Base-by-base conservation (phyloP, 2,888 invertebrate species). In the Pammene aurita region DNA sequence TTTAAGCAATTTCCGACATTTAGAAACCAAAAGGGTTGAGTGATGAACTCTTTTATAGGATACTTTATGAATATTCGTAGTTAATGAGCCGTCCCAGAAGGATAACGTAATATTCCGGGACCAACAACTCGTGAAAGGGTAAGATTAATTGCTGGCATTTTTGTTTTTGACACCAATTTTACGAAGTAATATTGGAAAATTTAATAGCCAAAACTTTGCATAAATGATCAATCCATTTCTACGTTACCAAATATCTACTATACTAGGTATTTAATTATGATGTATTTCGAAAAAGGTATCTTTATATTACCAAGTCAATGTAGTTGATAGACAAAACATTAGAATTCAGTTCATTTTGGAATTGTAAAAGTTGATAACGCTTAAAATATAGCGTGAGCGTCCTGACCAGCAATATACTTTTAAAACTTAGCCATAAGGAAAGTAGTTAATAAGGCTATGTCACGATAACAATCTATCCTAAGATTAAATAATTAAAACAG, bases 91-190 rank as follows among this genome's bases (percentile, higher is more conserved):
- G 74, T 75, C 44, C 35, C 46, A 14, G 66, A 66, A 66, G 66
- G 57, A 66, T 66, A 70, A 70, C 57, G 66, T 63, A 66, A 70
- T 70, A 63, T 66, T 66, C 63, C 70, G 57, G 77, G 64, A 79
- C 81, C 84, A 92, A 91, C 89, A 83, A 82, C 86, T 90, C 90
- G 90, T 91, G 90, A 92, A 92, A 91, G 91, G 91, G 88, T 88
- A 88, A 87, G 90, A 91, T 90, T 91, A 88, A 92, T 92, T 84
- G 81, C 86, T 81, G 82, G 67, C 84, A 85, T 88, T 90, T 90
- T 86, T 84, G 84, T 80, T 81, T 76, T 66, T 65, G 64, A 71
- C 62, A 55, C 63, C 46, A 57, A 58, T 68, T 64, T 62, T 52
- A 26, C n/a, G n/a, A 41, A 41, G 11, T 48, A 50, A 38, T 38